These are phyloP conservation scores for Kuschelorhynchus macadamiae DNA, from an alignment of 2,888 invertebrate species.

Conservation along the genomic window DNA sequence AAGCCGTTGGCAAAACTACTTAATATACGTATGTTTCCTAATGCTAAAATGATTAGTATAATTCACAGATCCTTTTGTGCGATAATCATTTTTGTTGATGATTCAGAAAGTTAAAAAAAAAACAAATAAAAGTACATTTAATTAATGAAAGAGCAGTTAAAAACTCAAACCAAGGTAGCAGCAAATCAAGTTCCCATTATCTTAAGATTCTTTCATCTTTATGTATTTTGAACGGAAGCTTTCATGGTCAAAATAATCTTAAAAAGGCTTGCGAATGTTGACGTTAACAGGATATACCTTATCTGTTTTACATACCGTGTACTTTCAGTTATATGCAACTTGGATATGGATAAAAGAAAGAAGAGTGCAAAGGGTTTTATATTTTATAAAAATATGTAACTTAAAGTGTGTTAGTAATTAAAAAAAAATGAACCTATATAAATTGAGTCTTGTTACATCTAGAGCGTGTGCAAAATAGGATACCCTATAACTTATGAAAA, in stretches of 20 bases:
- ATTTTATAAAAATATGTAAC: too few species aligned
- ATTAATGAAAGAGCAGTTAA: slow-evolving; percentile 47
- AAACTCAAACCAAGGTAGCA: slow-evolving; percentile 44
- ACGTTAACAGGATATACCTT: slow-evolving; percentile 30
- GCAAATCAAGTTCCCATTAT: slow-evolving; percentile 45
- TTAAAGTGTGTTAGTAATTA: too few species aligned
- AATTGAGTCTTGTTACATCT: too few species aligned
- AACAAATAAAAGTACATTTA: slow-evolving; percentile 37
- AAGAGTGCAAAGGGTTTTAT: too few species aligned
- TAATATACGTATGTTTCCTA: too few species aligned
- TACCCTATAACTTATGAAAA: too few species aligned
- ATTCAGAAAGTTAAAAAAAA: slow-evolving; percentile 32
- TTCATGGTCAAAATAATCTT: slow-evolving; percentile 46
- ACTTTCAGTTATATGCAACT: too few species aligned
- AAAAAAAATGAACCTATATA: too few species aligned
- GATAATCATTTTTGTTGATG: slow-evolving; percentile 31
- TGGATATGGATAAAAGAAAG: too few species aligned
- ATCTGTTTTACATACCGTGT: too few species aligned
- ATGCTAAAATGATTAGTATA: slow-evolving; percentile 22
- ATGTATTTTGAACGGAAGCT: slow-evolving; percentile 47
- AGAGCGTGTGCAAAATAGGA: too few species aligned
- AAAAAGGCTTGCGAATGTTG: slow-evolving; percentile 29
- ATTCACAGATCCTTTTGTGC: slow-evolving; percentile 23
- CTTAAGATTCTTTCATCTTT: slow-evolving; percentile 45
- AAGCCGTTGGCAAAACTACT: too few species aligned